Base-by-base conservation (phyloP, 2,888 invertebrate genomes). In the Syrista parreyssii region DNA sequence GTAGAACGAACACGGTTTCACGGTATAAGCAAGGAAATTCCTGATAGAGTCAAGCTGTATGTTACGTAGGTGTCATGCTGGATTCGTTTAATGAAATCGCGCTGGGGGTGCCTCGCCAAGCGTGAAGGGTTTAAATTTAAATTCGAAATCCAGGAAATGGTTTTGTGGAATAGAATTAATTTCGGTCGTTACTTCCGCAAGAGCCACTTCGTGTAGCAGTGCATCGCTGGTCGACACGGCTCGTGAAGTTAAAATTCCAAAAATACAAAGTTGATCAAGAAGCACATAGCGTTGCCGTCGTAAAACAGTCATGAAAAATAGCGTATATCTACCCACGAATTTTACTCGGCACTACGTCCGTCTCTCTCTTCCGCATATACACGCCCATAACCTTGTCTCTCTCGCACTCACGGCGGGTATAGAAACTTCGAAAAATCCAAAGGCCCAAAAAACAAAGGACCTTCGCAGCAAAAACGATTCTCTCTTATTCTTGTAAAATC, bases 261-360 rank as follows among this genome's bases (percentile, higher is more conserved):
- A 23, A 40, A 40, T 15, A 40, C 15, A 40, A 40, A 15, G 4
- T 15, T 12, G 0, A 12, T 1, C 1, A 36, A 1, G 0, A 36
- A 36, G 1, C 36, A 15, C 12, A 12, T 4, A 15, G 4, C 12
- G 0, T 1, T 4, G 0, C 4, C 4, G 12, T 12, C 33, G 4
- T 4, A 36, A 0, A 4, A 4, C 15, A 36, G 36, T 15, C 36
- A 34, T 34, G 6, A 34, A 34, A 9, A 34, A 34, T n/a, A 34
- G 34, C 3, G 4, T 34, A 34, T 34, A 34, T 34, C 4, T 9
- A 6, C 34, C 9, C 34, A 34, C 9, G 34, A 34, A n/a, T 35
- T 11, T 35, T 35, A 35, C 12, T 12, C 35, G 12, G 35, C 12
- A 35, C 35, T 12, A 12, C 12, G 12, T 12, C 1, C 3, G 2